Evolutionary conservation across 2,113 vertebrate species (phyloP).

Genomic region (Jaculus jaculus): DNA sequence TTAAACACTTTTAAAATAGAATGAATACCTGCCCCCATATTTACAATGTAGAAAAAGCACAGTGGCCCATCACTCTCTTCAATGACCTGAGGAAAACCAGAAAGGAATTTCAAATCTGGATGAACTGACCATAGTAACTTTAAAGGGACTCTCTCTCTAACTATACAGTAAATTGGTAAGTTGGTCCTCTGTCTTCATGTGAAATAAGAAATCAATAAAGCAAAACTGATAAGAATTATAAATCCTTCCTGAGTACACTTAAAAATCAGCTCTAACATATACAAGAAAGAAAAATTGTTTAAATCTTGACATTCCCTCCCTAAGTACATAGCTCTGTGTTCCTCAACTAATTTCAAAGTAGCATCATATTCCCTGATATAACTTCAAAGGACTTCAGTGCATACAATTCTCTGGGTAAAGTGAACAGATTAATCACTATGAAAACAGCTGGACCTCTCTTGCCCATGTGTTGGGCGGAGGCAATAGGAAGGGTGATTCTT

Average conservation of each 20-base stretch:
- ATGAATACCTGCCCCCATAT: background rate
- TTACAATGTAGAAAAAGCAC: background rate
- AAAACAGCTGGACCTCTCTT: conserved; percentile 42
- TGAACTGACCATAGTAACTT: background rate
- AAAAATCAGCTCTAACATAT: conserved; percentile 25
- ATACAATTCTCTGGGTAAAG: background rate
- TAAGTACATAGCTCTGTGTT: background rate
- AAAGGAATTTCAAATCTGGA: background rate
- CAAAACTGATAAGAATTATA: conserved; percentile 16
- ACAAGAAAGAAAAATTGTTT: background rate
- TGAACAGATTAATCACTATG: conserved; percentile 44
- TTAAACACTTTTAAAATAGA: conserved; percentile 82
- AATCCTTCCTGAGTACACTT: conserved; percentile 1
- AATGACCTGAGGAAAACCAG: conserved; percentile 2
- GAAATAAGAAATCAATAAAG: conserved; percentile 2
- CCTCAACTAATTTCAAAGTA: conserved; percentile 3
- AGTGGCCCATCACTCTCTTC: background rate
- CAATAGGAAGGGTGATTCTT: conserved; percentile 2
- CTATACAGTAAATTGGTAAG: background rate
- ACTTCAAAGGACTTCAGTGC: background rate
- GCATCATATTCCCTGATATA: background rate
- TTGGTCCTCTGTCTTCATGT: background rate
- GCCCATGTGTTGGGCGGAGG: background rate
- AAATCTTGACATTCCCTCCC: background rate
- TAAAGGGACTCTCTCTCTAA: conserved; percentile 16